Evolutionary conservation across 2,797 vertebrate species (phyloP).

Genomic region (Cyclopterus lumpus): DNA sequence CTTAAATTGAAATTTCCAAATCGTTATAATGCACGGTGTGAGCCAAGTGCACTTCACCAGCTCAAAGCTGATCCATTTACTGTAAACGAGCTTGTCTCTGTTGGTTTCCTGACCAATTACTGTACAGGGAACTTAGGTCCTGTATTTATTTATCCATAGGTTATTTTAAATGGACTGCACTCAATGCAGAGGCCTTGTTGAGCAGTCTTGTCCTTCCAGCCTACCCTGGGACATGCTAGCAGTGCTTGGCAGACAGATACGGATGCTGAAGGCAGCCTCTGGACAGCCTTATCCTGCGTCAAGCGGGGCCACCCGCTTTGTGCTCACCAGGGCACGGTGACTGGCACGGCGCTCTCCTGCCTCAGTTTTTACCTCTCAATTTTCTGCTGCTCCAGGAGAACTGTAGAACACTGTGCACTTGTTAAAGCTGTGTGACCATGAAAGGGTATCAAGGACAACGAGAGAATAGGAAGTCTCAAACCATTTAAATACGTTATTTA

Average conservation of each 20-base stretch:
- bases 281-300: slow-evolving; percentile 75
- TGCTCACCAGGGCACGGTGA: slow-evolving; percentile 76
- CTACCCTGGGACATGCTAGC: slow-evolving; percentile 73
- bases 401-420: slow-evolving; percentile 60
- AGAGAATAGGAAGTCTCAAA: slow-evolving; percentile 43
- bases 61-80: slow-evolving; percentile 83
- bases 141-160: slow-evolving; percentile 83
- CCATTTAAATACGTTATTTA: neutral
- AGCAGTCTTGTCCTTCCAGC: slow-evolving; percentile 70
- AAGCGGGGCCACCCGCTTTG: slow-evolving; percentile 77
- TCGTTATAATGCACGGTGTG: slow-evolving; percentile 65
- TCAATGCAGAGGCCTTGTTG: slow-evolving; percentile 81
- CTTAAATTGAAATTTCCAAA: slow-evolving; percentile 79
- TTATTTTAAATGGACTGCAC: slow-evolving; percentile 81
- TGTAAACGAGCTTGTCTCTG: slow-evolving; percentile 84
- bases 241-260: slow-evolving; percentile 73
- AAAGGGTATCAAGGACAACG: slow-evolving; percentile 50
- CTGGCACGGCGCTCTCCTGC: slow-evolving; percentile 70
- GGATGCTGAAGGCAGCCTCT: slow-evolving; percentile 77
- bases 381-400: slow-evolving; percentile 72
- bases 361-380: slow-evolving; percentile 73
- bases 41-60: slow-evolving; percentile 81
- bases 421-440: slow-evolving; percentile 42
- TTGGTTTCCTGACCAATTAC: slow-evolving; percentile 85
- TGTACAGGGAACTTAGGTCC: slow-evolving; percentile 78